A percentile compares a stretch with the other conserved stretches of the same genome.
phyloP scores from a whole-genome alignment of 2,888 invertebrate species.

The Horisme vitalbata region DNA sequence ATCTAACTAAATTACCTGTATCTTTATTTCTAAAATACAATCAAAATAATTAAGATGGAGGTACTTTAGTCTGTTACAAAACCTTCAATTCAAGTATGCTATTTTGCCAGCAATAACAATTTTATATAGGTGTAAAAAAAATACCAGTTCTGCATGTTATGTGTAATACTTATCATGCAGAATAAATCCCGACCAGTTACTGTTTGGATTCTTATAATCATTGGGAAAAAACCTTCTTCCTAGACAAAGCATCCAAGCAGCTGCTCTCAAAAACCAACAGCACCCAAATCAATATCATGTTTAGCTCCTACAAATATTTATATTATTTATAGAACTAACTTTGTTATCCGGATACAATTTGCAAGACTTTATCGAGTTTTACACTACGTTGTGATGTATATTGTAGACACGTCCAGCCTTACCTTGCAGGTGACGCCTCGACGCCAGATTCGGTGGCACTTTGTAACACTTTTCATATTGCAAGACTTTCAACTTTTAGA shows the following conservation, averaged over 20 bases:
- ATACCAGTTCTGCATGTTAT: too few species aligned
- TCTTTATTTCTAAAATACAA: not conserved
- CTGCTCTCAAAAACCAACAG: not conserved
- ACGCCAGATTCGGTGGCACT: slow-evolving; percentile 81
- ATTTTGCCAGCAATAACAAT: too few species aligned
- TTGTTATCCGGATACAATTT: not conserved
- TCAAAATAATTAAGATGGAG: not conserved
- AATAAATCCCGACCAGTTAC: too few species aligned
- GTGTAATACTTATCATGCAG: too few species aligned
- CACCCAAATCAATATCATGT: not conserved
- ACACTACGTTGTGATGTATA: slow-evolving; percentile 78
- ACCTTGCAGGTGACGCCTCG: slow-evolving; percentile 80
- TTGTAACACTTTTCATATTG: slow-evolving; percentile 81
- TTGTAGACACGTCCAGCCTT: slow-evolving; percentile 82
- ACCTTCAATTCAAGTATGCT: too few species aligned
- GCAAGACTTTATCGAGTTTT: slow-evolving; percentile 15
- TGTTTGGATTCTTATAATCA: too few species aligned
- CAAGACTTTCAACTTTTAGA: slow-evolving; percentile 74
- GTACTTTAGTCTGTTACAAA: too few species aligned
- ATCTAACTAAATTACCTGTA: not conserved
- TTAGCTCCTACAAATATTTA: not conserved
- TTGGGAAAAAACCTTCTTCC: not conserved
- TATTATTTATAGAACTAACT: not conserved
- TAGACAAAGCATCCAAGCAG: not conserved
- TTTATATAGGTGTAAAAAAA: too few species aligned